A percentile compares a stretch with the other conserved stretches of the same genome.
These are phyloP conservation scores for Orientallactaga bullata DNA, from an alignment of 2,113 vertebrate species.

Conservation along the genomic window DNA sequence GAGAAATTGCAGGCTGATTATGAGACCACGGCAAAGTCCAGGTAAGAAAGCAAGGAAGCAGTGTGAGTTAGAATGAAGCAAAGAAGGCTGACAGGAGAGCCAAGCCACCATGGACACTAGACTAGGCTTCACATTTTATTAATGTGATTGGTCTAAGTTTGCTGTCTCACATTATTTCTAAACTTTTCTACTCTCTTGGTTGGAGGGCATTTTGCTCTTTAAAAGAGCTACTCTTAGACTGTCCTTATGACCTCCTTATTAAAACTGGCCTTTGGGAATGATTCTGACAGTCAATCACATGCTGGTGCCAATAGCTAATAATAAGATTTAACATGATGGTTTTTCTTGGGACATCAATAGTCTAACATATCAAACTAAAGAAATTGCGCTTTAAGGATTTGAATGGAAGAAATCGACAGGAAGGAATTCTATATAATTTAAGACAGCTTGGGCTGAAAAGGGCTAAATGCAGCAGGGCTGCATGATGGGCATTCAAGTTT, in stretches of 20 bases:
- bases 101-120: neutral
- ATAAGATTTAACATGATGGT: neutral
- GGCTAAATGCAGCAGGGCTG: neutral
- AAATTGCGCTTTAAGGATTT: slow-evolving; percentile 24
- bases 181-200: neutral
- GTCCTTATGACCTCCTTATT: slow-evolving; percentile 1
- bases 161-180: neutral
- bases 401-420: neutral
- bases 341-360: slow-evolving; percentile 18
- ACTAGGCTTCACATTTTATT: neutral
- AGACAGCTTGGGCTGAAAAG: neutral
- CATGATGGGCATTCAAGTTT: neutral
- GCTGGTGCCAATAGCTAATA: neutral
- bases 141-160: neutral
- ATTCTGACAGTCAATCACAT: slow-evolving; percentile 14
- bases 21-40: slow-evolving; percentile 5
- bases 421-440: neutral
- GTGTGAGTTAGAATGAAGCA: neutral
- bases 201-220: neutral
- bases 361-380: slow-evolving; percentile 45
- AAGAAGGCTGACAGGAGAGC: slow-evolving; percentile 9
- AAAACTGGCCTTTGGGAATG: slow-evolving; percentile 27
- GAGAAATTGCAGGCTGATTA: neutral
- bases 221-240: neutral
- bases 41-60: neutral